Evolutionary conservation across 2,113 vertebrate genomes (phyloP).

Genomic region (Leptobrachium ailaonicum): DNA sequence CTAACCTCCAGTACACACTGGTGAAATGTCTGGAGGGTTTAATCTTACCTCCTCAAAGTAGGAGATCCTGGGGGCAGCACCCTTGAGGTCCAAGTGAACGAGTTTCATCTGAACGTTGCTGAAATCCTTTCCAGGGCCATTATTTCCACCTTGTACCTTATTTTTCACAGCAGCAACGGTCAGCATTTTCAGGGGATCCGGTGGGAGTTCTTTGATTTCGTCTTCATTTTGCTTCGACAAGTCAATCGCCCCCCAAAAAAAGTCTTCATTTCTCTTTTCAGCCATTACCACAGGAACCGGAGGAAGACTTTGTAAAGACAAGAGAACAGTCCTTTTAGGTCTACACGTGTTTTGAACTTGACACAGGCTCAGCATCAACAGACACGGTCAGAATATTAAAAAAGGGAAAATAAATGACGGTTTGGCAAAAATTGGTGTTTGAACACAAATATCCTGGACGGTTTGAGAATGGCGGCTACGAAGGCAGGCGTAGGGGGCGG

Average conservation of each 20-base stretch:
- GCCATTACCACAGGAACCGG: not conserved
- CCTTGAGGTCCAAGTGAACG: constrained; percentile 79
- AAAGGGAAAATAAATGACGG: too few species aligned
- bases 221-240: not conserved
- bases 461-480: too few species aligned
- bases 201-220: not conserved
- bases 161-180: rapidly evolving
- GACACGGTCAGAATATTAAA: too few species aligned
- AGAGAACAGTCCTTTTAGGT: too few species aligned
- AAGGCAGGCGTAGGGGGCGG: too few species aligned
- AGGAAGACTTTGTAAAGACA: not conserved
- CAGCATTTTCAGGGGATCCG: not conserved
- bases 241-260: constrained; percentile 57
- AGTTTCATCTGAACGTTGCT: constrained; percentile 56
- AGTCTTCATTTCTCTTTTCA: constrained; percentile 30
- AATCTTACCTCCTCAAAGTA: constrained; percentile 72
- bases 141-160: not conserved
- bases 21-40: too few species aligned
- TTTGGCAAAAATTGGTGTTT: too few species aligned
- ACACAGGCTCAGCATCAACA: too few species aligned
- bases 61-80: constrained; percentile 70
- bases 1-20: too few species aligned
- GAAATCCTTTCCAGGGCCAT: constrained; percentile 44
- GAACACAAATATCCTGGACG: too few species aligned
- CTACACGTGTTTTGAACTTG: too few species aligned